A percentile compares a stretch with the other conserved stretches of the same genome.
phyloP scores from a whole-genome alignment of 2,113 vertebrate species.

The Neolamprologus modestus region DNA sequence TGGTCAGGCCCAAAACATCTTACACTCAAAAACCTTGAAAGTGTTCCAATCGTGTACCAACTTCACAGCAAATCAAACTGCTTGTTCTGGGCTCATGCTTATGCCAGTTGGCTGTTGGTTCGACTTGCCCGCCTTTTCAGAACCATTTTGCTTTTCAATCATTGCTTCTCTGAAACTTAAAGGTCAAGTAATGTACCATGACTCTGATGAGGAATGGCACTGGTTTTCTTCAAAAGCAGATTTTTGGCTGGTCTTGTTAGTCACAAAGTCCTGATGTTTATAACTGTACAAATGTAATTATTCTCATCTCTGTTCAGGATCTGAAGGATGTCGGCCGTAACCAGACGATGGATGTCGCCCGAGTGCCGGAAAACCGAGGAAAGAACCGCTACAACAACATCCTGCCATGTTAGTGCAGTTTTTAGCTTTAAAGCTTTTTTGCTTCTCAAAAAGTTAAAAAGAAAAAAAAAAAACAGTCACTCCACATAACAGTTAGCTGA shows the following conservation, averaged over 20 bases:
- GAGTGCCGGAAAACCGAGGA: constrained; percentile 89
- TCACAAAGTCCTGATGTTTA: background rate
- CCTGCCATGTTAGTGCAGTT: constrained; percentile 86
- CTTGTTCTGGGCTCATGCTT: background rate
- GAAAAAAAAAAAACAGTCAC: background rate
- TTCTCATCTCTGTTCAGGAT: constrained; percentile 67
- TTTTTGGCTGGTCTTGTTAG: background rate
- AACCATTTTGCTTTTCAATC: background rate
- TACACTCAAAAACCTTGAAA: background rate
- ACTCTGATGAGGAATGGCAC: background rate
- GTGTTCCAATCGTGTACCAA: background rate
- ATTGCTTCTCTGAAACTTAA: background rate
- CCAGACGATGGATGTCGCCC: constrained; percentile 86
- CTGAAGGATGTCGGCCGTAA: constrained; percentile 91
- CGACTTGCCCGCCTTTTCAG: background rate
- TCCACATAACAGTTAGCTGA: background rate
- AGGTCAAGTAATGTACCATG: background rate
- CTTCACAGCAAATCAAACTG: background rate
- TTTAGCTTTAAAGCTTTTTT: background rate
- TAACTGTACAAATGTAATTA: background rate
- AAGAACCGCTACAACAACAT: constrained; percentile 99
- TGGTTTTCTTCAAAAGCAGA: background rate
- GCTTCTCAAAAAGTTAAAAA: background rate
- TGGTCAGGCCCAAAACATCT: background rate
- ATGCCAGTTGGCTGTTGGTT: background rate